Base-by-base conservation (phyloP, 2,113 vertebrate species). In the Alectura lathami region DNA sequence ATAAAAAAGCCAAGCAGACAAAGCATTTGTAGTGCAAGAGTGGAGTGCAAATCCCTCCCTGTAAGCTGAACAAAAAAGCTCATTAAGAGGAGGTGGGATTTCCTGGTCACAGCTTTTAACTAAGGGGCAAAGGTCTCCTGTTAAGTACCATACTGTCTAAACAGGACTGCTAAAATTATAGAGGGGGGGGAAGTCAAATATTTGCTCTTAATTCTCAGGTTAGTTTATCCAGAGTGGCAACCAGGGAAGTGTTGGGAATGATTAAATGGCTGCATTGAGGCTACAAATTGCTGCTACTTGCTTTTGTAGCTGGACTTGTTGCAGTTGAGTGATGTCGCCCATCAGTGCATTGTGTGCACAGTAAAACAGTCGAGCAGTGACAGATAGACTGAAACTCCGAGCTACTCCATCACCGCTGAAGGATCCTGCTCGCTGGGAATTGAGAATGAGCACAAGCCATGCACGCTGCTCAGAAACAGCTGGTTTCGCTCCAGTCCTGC, bases 281-380 rank as follows among this genome's bases (percentile, higher is more conserved):
- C 95, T 96, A 97, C 98, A 98, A 97, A 98, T 97, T 97, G 97
- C 96, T 81, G 88, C 95, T 96, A 88, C 95, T 97, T 94, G 95
- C 93, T 96, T 97, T 97, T 97, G 97, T 95, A 96, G 97, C 67
- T 70, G 94, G 97, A 96, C 96, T 97, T 97, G 97, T 97, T 96
- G 98, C 97, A 93, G 82, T 94, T 98, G 98, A 98, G 97, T 98
- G 97, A 96, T 98, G 98, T 96, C 67, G 87, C 96, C 97, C 95
- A 96, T 98, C 98, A 96, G 95, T 95, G 93, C 97, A 97, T 97
- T 98, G 98, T 98, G 97, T 97, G 97, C 98, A 98, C 97, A 98
- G 98, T 98, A 97, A 97, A 97, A 98, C 98, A 98, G 97, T 97
- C 98, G 97, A 98, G 98, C 97, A 97, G 97, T 96, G 97, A 98